These are phyloP conservation scores for Chaenodraco wilsoni DNA, from an alignment of 2,797 vertebrate species.

Conservation along the genomic window DNA sequence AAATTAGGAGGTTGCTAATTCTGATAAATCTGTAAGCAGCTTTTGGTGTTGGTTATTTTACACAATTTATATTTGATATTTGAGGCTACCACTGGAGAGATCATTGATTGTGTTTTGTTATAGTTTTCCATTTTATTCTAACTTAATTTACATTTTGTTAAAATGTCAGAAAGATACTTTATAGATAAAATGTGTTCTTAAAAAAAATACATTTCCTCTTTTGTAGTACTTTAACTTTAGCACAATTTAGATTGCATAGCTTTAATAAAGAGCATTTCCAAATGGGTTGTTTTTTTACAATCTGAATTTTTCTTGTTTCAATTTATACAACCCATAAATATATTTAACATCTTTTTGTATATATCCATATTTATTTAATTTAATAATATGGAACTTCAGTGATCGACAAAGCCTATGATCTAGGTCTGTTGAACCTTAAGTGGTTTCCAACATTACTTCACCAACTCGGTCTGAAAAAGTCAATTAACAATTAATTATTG, in stretches of 20 bases:
- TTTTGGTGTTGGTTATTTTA: neutral
- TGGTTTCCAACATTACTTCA: neutral
- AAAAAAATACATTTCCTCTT: no score
- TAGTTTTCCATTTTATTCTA: no score
- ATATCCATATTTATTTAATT: neutral
- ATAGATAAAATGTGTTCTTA: no score
- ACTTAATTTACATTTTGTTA: no score
- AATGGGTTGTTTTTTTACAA: no score
- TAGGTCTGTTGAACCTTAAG: neutral
- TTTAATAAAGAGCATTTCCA: no score
- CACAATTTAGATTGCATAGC: no score
- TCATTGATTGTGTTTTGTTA: neutral
- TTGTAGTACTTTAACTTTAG: no score
- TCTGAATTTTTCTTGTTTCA: no score
- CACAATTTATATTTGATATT: no score
- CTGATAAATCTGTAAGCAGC: neutral
- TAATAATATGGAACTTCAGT: neutral
- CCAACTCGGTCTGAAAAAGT: neutral
- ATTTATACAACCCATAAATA: no score
- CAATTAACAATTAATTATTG: slow-evolving; percentile 17
- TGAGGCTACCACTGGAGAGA: neutral
- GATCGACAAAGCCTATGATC: neutral
- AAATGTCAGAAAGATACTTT: no score
- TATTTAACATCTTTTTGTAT: neutral
- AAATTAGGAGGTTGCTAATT: neutral